Conservation (phyloP, 2,888 invertebrate genomes). For the Iphiclides podalirius region DNA sequence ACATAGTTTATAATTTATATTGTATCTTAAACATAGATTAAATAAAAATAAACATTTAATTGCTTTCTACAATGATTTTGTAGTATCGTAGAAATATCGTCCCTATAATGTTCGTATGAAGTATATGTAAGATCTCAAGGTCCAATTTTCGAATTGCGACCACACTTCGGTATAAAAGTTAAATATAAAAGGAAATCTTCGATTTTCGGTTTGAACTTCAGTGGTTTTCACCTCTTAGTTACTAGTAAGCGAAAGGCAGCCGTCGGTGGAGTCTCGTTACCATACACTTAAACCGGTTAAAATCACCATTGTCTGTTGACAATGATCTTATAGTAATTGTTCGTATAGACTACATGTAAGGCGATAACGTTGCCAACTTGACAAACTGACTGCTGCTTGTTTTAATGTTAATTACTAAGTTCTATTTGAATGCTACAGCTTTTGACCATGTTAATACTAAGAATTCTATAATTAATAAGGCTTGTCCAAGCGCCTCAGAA, state of each 20-base stretch:
- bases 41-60: background rate
- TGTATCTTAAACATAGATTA: conserved; percentile 3
- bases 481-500: background rate
- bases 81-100: background rate
- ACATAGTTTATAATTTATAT: too few relatives aligned
- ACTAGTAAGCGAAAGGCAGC: conserved; percentile 63
- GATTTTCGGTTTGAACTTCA: conserved; percentile 25
- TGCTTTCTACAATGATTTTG: background rate
- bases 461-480: too few relatives aligned
- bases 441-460: conserved; percentile 23
- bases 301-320: conserved; percentile 30
- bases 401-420: conserved; percentile 21
- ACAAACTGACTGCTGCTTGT: conserved; percentile 54
- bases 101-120: background rate
- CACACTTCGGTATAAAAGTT: background rate
- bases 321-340: conserved; percentile 26
- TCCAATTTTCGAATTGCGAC: conserved; percentile 8
- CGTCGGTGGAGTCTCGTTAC: conserved; percentile 78
- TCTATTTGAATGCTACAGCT: conserved; percentile 13
- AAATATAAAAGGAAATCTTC: background rate
- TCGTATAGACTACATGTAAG: conserved; percentile 25
- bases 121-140: conserved; percentile 18
- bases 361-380: conserved; percentile 41
- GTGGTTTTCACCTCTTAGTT: conserved; percentile 39
- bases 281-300: conserved; percentile 46